Conservation (phyloP, 1,140 invertebrate species). For the Calycopis cecrops region DNA sequence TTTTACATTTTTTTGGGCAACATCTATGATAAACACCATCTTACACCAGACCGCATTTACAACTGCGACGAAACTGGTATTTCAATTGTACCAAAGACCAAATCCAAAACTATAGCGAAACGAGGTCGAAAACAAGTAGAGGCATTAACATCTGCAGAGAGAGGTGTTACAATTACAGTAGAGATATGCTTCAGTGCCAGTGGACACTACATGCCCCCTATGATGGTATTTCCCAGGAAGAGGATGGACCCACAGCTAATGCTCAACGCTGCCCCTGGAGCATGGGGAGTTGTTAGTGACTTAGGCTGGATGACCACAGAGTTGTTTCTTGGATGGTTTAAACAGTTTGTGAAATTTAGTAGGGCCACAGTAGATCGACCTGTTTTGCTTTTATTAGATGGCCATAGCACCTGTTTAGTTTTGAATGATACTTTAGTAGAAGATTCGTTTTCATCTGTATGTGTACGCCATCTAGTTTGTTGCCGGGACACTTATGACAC, state of each 20-base stretch:
- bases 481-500: no score
- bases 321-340: no score
- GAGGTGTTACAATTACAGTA: conserved; percentile 46
- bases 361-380: conserved; percentile 26
- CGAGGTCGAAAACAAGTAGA: conserved; percentile 51
- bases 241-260: conserved; percentile 32
- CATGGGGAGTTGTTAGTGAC: no score
- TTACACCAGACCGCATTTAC: conserved; percentile 40
- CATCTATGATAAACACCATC: conserved; percentile 31
- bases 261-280: no score
- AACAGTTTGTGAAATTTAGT: conserved; percentile 22
- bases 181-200: conserved; percentile 54
- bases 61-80: conserved; percentile 63
- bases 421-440: no score
- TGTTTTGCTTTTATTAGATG: conserved; percentile 46
- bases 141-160: conserved; percentile 42
- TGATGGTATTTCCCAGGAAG: conserved; percentile 47
- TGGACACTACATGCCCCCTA: conserved; percentile 44
- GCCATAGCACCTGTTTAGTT: conserved; percentile 32
- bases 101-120: conserved; percentile 43
- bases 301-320: no score
- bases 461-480: no score
- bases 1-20: conserved; percentile 27
- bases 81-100: conserved; percentile 52
- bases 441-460: no score